Evolutionary conservation across 1,140 invertebrate species (phyloP), one percentile per base, ranked within the genome.

Genomic region (Ladona fulva): DNA sequence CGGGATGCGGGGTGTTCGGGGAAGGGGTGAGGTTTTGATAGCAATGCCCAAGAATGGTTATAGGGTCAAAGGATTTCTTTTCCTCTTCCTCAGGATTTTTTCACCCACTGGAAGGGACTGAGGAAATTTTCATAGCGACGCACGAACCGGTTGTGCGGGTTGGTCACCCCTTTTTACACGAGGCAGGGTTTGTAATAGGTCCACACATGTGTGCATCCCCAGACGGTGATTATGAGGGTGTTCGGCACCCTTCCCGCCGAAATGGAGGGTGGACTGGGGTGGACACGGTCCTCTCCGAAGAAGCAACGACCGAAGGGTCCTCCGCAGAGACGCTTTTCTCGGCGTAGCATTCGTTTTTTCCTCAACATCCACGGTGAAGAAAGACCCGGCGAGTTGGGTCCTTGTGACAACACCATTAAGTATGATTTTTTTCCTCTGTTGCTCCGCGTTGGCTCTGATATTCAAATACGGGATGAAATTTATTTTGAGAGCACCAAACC

Each of bases 401-500:
- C 52, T 66, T 66, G 52, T 22, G 52, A 66, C 52, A 66, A 66
- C 52, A 66, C 52, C 52, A 66, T 66, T 66, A 66, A 66, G 52
- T 22, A 66, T 12, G 14, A 19, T 66, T 66, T 66, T 66, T 22
- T 66, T 66, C 12, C 1, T 66, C 52, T 12, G 1, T 37, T 37
- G 29, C 29, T 8, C 8, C 8, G 29, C 29, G 29, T 37, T 5
- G 29, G 29, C 8, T 22, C 52, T 12, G 52, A 66, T 66, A 66
- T 66, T 66, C 52, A 66, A 66, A 66, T 22, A 66, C n/a, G 52
- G 52, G 52, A 22, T 12, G 52, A 66, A 66, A 66, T 66, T 66
- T 12, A 66, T 66, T 66, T 66, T 12, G 52, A 6, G 52, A 19
- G 52, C 12, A 66, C 52, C n/a, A 66, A 22, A 66, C 52, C 52